Evolutionary conservation across 2,113 vertebrate genomes (phyloP).

Genomic region (Pheucticus melanocephalus): DNA sequence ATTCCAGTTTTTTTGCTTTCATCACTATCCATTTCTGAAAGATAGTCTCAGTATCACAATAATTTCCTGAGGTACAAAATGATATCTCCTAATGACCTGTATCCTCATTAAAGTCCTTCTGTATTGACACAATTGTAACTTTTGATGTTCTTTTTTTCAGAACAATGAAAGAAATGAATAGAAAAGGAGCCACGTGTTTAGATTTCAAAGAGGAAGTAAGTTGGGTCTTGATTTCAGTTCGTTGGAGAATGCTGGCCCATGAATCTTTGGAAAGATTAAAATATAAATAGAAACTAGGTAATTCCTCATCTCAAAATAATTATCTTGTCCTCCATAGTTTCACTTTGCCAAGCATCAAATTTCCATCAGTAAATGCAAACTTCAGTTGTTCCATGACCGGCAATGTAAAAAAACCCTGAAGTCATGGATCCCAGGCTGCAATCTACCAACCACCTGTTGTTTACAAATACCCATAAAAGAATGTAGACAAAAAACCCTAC

Average conservation of each 20-base stretch:
- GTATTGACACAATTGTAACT: background rate
- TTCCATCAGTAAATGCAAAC: background rate
- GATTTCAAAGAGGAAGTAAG: background rate
- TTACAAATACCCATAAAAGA: background rate
- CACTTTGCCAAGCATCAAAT: background rate
- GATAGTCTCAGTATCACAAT: background rate
- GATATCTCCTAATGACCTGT: background rate
- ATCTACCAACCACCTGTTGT: background rate
- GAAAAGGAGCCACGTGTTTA: rapidly evolving
- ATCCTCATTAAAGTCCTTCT: background rate
- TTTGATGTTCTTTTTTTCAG: background rate
- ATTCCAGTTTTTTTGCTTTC: background rate
- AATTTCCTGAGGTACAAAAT: background rate
- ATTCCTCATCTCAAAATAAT: background rate
- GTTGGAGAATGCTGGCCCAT: rapidly evolving
- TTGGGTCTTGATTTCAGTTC: background rate
- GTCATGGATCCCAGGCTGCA: background rate
- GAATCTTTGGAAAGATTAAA: background rate
- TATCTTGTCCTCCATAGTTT: background rate
- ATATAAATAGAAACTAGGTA: background rate
- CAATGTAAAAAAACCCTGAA: background rate
- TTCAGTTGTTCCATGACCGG: background rate
- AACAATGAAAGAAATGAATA: background rate
- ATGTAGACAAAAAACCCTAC: background rate
- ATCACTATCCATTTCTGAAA: background rate